Percentiles rank a stretch among this genome's conserved stretches.
Conservation (phyloP, 2,888 invertebrate genomes). For the Coenonympha glycerion region DNA sequence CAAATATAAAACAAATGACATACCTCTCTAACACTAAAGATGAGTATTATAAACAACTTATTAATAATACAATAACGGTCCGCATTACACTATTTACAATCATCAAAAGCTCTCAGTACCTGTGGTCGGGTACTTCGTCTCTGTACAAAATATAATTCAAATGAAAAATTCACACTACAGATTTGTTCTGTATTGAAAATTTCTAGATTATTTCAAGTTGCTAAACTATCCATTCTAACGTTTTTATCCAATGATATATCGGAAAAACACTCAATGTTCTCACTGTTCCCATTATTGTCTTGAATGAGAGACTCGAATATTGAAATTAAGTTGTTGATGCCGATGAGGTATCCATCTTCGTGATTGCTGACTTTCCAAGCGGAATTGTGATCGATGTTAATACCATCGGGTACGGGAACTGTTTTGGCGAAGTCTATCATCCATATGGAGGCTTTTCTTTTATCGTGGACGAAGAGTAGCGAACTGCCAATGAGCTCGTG, state of each 20-base stretch:
- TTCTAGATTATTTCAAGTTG: slow-evolving; percentile 53
- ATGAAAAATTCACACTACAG: slow-evolving; percentile 25
- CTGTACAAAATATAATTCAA: slow-evolving; percentile 14
- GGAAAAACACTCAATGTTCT: slow-evolving; percentile 58
- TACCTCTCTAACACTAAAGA: slow-evolving; percentile 34
- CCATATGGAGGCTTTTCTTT: slow-evolving; percentile 92
- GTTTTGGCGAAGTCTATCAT: slow-evolving; percentile 99
- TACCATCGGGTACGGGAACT: slow-evolving; percentile 83
- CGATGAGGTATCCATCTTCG: slow-evolving; percentile 96
- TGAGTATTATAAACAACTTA: slow-evolving; percentile 66
- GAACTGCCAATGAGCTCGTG: slow-evolving; percentile 98
- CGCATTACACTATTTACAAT: slow-evolving; percentile 64
- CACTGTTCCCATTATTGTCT: slow-evolving; percentile 62
- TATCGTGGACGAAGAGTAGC: slow-evolving; percentile 94
- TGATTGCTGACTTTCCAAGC: slow-evolving; percentile 97
- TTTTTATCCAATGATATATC: slow-evolving; percentile 56
- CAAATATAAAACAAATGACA: slow-evolving; percentile 10
- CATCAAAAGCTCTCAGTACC: slow-evolving; percentile 35
- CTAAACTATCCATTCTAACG: slow-evolving; percentile 58
- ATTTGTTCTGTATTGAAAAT: slow-evolving; percentile 27
- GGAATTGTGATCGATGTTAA: slow-evolving; percentile 85
- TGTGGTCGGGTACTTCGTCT: slow-evolving; percentile 34
- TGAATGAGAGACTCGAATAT: slow-evolving; percentile 82
- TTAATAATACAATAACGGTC: slow-evolving; percentile 40
- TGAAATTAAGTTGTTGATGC: slow-evolving; percentile 91